Base-by-base conservation (phyloP, 2,888 invertebrate species). In the Tachina lurida region DNA sequence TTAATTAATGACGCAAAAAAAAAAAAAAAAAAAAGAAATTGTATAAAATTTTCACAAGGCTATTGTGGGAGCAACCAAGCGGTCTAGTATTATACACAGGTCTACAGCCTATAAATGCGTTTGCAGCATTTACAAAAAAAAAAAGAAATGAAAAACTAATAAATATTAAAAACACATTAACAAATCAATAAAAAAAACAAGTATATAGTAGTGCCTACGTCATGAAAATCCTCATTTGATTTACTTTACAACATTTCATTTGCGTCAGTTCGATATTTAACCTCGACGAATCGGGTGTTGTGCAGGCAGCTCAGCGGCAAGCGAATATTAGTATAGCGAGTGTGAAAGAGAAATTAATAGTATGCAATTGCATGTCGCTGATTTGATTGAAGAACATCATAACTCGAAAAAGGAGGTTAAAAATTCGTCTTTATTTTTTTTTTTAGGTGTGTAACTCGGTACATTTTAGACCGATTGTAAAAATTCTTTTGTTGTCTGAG, bases 221-320 rank as follows among this genome's bases (percentile, higher is more conserved):
- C 76, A 73, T 80, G 71, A 47, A 41, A 73, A 70, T 60, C 58
- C 77, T 73, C 62, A 76, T 80, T 80, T 77, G 54, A 84, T 84
- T 84, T 84, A 80, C 76, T 80, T 67, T 54, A 84, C 62, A 76
- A 76, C 60, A 71, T 74, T 68, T 49, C 13, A 31, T 73, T 84
- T 84, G n/a, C 84, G 84, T 84, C 84, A 79, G 78, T 39, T 31
- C 17, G 13, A 39, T 12, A 22, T 60, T 73, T 73, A 39, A 71
- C 47, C 71, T 74, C 74, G 68, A 39, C 39, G 43, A 62, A 31
- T 31, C 31, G 31, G 31, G 7, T 31, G 31, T 31, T 31, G 31
- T 31, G 31, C 31, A 7, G 31, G 5, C 5, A 7, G 7, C 31
- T 7, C 31, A 5, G 22, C 22, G 2, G 22, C 22, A 22, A 22